Base-by-base conservation (phyloP, 2,797 vertebrate genomes). In the Carduelis carduelis region DNA sequence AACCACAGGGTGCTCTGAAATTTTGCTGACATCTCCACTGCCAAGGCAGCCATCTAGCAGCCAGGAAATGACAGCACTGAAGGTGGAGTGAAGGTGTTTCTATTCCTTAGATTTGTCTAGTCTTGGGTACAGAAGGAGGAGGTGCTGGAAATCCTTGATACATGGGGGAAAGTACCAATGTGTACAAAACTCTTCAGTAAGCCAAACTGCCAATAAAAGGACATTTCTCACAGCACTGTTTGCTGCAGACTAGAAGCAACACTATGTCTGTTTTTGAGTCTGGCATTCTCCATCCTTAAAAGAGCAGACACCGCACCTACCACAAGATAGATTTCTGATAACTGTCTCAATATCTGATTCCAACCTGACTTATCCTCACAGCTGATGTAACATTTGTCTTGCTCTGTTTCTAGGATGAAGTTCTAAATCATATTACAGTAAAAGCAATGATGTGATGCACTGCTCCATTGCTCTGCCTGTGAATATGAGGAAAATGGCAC, bases 41-140 rank as follows among this genome's bases (percentile, higher is more conserved):
- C 57, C 41, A 57, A 22, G 44, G 44, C 39, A 81, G 32, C 15
- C 13, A 35, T 37, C 21, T 35, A 49, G 64, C 44, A 91, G 46
- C 24, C 66, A 63, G 34, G 19, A 34, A 32, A 77, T 8, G 8
- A 34, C 41, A 47, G 46, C 27, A 59, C 50, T 24, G 5, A 12
- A 65, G 34, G 19, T 1, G 47, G n/a, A 75, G 7, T 43, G 37
- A 72, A 17, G 2, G 1, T 32, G 15, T 27, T 89, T 66, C 52
- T 14, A 3, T 56, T 68, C 70, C 27, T 79, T 50, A 30, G 22
- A 39, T 82, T 78, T 59, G 23, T 28, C 6, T 52, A 28, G 11
- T 30, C 19, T 77, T 18, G 9, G 2, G 6, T 71, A 39, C 61
- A 46, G 35, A 76, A 14, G 0, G 0, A 3, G 13, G 7, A 39